Conservation (phyloP, 2,797 vertebrate species). For the Lagocephalus sceleratus region DNA sequence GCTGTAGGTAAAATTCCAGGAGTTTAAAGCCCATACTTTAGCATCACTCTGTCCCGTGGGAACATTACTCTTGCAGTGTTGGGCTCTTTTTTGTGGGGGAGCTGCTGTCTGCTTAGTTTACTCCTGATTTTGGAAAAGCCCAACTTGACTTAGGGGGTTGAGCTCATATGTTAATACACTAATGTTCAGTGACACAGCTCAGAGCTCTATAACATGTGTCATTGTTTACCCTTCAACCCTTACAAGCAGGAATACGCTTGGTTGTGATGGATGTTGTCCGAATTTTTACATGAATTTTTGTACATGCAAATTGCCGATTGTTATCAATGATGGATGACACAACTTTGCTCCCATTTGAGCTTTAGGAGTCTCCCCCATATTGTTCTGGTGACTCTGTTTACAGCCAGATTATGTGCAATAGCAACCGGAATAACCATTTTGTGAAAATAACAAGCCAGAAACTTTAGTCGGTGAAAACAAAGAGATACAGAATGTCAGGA, state of each 20-base stretch:
- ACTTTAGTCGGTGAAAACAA: too few species aligned
- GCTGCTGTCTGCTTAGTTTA: constrained; percentile 63
- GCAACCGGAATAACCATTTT: not conserved
- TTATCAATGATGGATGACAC: too few species aligned
- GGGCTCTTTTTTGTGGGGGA: constrained; percentile 15
- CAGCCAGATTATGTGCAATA: too few species aligned
- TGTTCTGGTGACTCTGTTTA: too few species aligned
- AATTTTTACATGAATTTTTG: not conserved
- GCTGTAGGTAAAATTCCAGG: constrained; percentile 32
- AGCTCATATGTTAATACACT: constrained; percentile 62
- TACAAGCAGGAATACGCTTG: constrained; percentile 43
- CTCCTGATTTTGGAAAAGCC: constrained; percentile 53
- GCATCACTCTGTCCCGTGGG: constrained; percentile 30
- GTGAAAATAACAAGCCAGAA: constrained; percentile 7
- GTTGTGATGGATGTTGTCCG: constrained; percentile 1
- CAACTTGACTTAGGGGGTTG: constrained; percentile 58
- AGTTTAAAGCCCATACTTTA: constrained; percentile 23
- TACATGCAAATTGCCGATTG: not conserved
- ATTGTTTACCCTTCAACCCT: constrained; percentile 64
- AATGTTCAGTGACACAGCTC: constrained; percentile 71
- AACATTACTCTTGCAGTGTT: constrained; percentile 38
- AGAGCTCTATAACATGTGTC: constrained; percentile 66
- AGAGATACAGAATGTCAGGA: too few species aligned
- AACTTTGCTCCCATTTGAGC: too few species aligned
- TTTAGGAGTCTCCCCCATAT: too few species aligned